Base-by-base conservation (phyloP, 2,797 vertebrate species). In the Diceros bicornis region DNA sequence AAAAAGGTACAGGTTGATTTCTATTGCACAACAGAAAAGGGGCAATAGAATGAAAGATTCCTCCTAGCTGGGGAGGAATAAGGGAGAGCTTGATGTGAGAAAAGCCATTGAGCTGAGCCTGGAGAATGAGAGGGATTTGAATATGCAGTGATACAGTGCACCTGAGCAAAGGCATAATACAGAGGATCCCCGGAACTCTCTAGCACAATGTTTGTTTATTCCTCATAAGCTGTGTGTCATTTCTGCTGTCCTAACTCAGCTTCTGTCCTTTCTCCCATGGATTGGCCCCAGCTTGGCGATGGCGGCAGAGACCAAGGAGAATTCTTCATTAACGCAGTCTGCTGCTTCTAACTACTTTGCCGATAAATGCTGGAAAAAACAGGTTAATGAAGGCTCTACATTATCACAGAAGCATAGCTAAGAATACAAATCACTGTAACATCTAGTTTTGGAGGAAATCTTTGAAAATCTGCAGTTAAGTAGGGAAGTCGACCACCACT, bases 241-340 rank as follows among this genome's bases (percentile, higher is more conserved):
- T 95, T 96, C n/a, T 81, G 59, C 50, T 37, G 9, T 37, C 57
- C 47, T 64, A 77, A 87, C 5, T 92, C 82, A 47, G 29, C 64
- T 64, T 89, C 14, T 32, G 47, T 34, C 55, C 23, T 71, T 17
- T 87, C 14, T 84, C 52, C n/a, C 44, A 34, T 6, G 72, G 77
- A 41, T 17, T 77, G 44, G 66, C 44, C 71, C 9, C n/a, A 87
- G 75, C n/a, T 85, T 47, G 44, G 79, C 29, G 52, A 32, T 21
- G 55, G 68, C 57, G 47, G 20, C 59, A 85, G 44, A 77, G 71
- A 93, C 84, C 55, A 86, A 55, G 29, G 23, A 62, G 86, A 85
- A 61, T 75, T 96, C 83, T 77, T 97, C 94, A 91, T 95, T 95
- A 96, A 94, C 84, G 89, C 93, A 81, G 16, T 71, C 4, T 47